Percentiles rank a stretch among this genome's conserved stretches.
Evolutionary conservation across 2,797 vertebrate species (phyloP).

Genomic region (Epinephelus malabaricus): DNA sequence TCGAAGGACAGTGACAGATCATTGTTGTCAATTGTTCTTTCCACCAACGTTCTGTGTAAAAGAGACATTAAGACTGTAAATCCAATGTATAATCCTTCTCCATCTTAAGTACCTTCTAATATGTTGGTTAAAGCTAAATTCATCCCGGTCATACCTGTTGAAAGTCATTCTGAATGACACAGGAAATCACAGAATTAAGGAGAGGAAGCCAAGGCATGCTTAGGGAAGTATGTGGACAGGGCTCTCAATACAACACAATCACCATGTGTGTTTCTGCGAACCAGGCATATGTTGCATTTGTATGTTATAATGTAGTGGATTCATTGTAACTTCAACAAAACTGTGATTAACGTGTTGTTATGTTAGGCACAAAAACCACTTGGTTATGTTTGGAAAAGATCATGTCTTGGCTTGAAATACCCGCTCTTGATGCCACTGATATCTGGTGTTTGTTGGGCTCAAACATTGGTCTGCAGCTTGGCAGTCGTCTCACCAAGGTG

Average conservation of each 20-base stretch:
- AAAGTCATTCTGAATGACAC: background rate
- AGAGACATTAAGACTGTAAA: background rate
- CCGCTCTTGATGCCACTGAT: no score
- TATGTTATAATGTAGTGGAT: no score
- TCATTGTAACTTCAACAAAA: no score
- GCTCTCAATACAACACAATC: background rate
- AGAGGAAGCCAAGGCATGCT: background rate
- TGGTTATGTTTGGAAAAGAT: no score
- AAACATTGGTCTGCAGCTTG: no score
- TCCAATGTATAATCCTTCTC: constrained; percentile 19
- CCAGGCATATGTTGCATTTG: no score
- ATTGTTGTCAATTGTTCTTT: constrained; percentile 31
- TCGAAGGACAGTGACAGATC: constrained; percentile 11
- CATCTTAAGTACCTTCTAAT: background rate
- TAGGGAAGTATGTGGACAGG: background rate
- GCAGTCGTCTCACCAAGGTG: no score
- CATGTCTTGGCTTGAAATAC: no score
- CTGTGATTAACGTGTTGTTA: no score
- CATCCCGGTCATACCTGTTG: background rate
- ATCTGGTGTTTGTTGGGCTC: no score
- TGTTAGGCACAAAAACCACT: no score
- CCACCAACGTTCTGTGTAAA: background rate
- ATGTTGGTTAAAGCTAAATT: background rate
- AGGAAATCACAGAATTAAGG: background rate
- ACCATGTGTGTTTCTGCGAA: no score